Evolutionary conservation across 1,140 invertebrate species (phyloP).

Genomic region (Meloidogyne chitwoodi): DNA sequence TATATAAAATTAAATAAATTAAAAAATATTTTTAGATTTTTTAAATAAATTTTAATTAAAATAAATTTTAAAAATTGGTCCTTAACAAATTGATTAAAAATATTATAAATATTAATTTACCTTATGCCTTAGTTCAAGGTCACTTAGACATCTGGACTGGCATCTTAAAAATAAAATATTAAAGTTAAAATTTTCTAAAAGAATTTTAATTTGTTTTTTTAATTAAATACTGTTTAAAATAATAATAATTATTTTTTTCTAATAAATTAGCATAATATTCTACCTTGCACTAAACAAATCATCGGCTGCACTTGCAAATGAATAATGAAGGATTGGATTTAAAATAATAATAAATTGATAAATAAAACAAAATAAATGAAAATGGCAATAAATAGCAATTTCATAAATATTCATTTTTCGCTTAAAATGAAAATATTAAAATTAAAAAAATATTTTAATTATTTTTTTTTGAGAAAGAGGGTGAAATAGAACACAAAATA

Average conservation of each 20-base stretch:
- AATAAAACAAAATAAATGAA: background rate
- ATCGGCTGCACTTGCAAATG: background rate
- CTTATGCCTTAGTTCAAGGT: background rate
- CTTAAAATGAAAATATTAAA: too few species aligned
- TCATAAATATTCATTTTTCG: background rate
- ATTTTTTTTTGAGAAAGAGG: too few species aligned
- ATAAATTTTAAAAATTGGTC: too few species aligned
- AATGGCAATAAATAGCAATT: background rate
- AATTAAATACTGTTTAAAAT: background rate
- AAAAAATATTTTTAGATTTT: too few species aligned
- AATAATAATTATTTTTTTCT: background rate
- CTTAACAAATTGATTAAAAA: too few species aligned
- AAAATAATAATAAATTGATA: background rate
- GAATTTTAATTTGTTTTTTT: background rate
- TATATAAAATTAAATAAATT: too few species aligned
- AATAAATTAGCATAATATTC: background rate
- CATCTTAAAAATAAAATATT: background rate
- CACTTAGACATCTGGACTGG: background rate
- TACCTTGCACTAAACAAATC: background rate
- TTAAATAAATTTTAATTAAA: too few species aligned
- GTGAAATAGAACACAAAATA: too few species aligned
- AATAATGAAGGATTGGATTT: background rate
- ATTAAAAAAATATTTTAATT: too few species aligned
- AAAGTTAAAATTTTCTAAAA: too few species aligned
- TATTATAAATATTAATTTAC: background rate